phyloP scores from a whole-genome alignment of 2,888 invertebrate species.

The Catonia carolina region DNA sequence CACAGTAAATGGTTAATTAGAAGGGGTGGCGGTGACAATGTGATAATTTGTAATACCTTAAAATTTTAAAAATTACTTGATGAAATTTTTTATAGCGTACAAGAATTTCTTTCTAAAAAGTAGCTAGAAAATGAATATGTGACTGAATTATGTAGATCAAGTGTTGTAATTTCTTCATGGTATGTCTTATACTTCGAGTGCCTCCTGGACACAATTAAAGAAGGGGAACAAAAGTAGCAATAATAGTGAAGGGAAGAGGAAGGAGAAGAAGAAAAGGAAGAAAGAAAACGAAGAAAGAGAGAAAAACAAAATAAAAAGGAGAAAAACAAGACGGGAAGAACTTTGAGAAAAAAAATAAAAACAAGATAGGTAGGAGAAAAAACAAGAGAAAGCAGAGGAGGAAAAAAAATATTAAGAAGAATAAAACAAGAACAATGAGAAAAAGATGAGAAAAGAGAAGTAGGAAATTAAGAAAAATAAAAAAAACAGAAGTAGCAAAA shows the following conservation, averaged over 20 bases:
- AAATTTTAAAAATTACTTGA: too few relatives aligned
- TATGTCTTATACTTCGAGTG: too few relatives aligned
- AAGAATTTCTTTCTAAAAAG: too few relatives aligned
- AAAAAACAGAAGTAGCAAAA: not conserved
- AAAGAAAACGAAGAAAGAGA: not conserved
- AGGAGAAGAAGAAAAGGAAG: not conserved
- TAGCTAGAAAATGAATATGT: too few relatives aligned
- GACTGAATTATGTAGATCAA: too few relatives aligned
- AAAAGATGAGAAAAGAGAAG: not conserved
- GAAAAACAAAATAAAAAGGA: not conserved
- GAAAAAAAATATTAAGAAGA: not conserved
- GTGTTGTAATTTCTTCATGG: too few relatives aligned
- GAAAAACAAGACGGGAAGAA: not conserved
- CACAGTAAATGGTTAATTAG: too few relatives aligned
- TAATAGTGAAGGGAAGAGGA: not conserved
- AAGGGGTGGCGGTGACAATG: too few relatives aligned
- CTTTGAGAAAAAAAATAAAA: not conserved
- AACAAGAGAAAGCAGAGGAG: not conserved
- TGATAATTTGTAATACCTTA: too few relatives aligned
- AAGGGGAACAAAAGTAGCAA: not conserved
- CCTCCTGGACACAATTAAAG: not conserved
- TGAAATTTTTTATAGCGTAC: too few relatives aligned
- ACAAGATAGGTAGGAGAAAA: not conserved
- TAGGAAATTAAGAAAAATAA: not conserved
- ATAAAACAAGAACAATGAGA: not conserved